These are phyloP conservation scores for Isotomurus palustris DNA, from an alignment of 2,888 invertebrate species.

Conservation along the genomic window DNA sequence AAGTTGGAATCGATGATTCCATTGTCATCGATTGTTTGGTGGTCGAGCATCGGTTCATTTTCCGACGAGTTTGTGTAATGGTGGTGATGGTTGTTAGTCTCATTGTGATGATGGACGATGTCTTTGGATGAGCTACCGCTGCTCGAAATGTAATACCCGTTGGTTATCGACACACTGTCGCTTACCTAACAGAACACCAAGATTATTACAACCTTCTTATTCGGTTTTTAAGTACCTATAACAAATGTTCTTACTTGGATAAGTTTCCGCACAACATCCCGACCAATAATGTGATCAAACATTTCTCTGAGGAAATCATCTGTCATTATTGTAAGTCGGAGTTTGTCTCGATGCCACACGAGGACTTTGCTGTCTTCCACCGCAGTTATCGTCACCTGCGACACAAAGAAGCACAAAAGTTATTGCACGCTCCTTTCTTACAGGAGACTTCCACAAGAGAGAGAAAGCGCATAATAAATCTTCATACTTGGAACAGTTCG, in stretches of 20 bases:
- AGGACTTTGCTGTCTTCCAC: constrained; percentile 78
- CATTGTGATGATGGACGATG: background rate
- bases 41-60: background rate
- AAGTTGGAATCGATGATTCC: background rate
- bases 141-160: constrained; percentile 1
- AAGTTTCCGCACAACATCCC: constrained; percentile 79
- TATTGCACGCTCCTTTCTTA: too few relatives aligned
- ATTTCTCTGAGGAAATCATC: constrained; percentile 73
- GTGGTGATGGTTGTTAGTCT: background rate
- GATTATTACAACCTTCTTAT: background rate
- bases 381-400: constrained; percentile 75
- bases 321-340: constrained; percentile 76
- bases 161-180: background rate
- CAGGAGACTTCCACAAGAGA: too few relatives aligned
- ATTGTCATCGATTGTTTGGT: background rate
- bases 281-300: constrained; percentile 77
- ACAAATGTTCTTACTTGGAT: constrained; percentile 62
- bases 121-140: background rate
- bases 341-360: constrained; percentile 66
- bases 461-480: constrained; percentile 2
- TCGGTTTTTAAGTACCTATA: background rate
- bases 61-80: background rate
- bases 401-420: constrained; percentile 38
- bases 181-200: background rate
- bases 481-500: constrained; percentile 71